These are phyloP conservation scores for Anoura caudifer DNA, from an alignment of 2,113 vertebrate genomes.

Conservation along the genomic window DNA sequence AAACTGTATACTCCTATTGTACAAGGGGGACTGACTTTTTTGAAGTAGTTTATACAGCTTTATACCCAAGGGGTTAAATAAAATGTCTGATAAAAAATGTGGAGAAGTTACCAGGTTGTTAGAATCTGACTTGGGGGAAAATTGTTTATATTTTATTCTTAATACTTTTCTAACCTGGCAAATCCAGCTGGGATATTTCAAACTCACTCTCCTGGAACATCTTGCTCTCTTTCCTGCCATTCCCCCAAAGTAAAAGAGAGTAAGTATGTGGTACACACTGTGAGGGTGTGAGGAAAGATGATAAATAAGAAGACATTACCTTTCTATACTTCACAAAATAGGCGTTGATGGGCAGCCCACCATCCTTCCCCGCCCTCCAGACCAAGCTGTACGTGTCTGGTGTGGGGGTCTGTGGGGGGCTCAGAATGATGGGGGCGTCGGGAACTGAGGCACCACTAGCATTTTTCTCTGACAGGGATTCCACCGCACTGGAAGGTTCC, in stretches of 20 bases:
- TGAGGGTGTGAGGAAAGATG: neutral
- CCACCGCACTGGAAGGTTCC: neutral
- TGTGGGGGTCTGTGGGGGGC: conserved; percentile 92
- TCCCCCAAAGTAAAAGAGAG: neutral
- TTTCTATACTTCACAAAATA: conserved; percentile 98
- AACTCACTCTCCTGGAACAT: neutral
- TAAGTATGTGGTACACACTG: neutral
- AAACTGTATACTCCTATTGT: neutral
- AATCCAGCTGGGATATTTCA: neutral
- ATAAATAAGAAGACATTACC: conserved; percentile 77
- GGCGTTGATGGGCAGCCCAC: conserved; percentile 90
- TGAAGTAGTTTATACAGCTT: neutral
- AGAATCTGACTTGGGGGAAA: neutral
- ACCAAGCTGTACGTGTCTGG: conserved; percentile 90
- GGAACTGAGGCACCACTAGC: conserved; percentile 78
- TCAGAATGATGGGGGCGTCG: conserved; percentile 96
- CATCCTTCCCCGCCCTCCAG: conserved; percentile 91
- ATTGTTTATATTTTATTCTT: neutral
- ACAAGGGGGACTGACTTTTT: neutral
- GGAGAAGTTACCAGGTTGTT: neutral
- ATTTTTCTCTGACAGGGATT: conserved; percentile 51
- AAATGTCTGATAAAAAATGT: neutral
- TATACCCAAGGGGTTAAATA: neutral
- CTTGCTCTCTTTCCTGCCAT: neutral
- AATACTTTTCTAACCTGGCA: neutral